A percentile compares a stretch with the other conserved stretches of the same genome.
These are phyloP conservation scores for Catocala nupta DNA, from an alignment of 2,888 invertebrate genomes.

Conservation along the genomic window DNA sequence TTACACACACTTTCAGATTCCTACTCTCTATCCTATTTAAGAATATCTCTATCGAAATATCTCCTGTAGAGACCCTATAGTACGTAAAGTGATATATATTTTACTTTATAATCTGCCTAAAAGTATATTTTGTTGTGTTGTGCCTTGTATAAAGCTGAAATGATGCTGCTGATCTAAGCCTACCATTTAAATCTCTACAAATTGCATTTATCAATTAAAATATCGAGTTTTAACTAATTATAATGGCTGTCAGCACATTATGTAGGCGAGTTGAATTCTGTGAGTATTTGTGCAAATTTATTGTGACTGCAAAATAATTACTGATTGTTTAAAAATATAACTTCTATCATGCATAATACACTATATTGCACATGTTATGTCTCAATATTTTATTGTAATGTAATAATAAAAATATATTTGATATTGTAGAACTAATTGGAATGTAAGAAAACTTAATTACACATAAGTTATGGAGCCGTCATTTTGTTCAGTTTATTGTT, in stretches of 20 bases:
- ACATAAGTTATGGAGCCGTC: conserved; percentile 24
- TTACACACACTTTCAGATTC: conserved; percentile 29
- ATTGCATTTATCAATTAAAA: conserved; percentile 48
- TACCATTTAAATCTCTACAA: conserved; percentile 46
- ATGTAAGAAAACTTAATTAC: conserved; percentile 36
- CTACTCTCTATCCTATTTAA: conserved; percentile 38
- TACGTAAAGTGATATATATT: conserved; percentile 19
- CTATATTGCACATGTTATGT: conserved; percentile 85
- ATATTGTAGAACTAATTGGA: conserved; percentile 65
- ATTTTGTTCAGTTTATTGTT: conserved; percentile 27
- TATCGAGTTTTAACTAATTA: conserved; percentile 44
- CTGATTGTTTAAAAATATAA: conserved; percentile 77
- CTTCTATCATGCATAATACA: conserved; percentile 78
- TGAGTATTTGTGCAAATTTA: conserved; percentile 80
- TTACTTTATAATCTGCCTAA: conserved; percentile 46
- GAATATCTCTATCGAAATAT: conserved; percentile 28
- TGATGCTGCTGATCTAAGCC: conserved; percentile 62
- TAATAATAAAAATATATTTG: conserved; percentile 66
- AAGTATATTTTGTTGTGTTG: conserved; percentile 68
- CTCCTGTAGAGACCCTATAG: conserved; percentile 25
- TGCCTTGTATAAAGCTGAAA: conserved; percentile 76
- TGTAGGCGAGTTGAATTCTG: conserved; percentile 60
- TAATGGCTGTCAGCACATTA: conserved; percentile 58
- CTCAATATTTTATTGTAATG: conserved; percentile 83
- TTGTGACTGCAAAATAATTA: conserved; percentile 80